Evolutionary conservation across 2,888 invertebrate species (phyloP).

Genomic region (Cryptus viduatorius): DNA sequence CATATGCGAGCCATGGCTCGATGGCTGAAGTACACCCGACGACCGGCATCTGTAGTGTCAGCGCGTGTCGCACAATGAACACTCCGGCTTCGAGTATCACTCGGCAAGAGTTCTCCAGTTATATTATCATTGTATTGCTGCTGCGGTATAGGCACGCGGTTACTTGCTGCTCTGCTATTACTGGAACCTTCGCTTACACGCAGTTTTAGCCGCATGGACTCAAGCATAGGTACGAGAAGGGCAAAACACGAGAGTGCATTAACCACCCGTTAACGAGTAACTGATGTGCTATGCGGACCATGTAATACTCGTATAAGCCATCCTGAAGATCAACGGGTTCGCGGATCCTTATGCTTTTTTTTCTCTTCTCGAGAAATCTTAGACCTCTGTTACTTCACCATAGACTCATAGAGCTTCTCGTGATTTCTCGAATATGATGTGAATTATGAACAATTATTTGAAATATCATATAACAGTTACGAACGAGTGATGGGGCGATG

Average conservation of each 20-base stretch:
- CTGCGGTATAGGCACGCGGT: conserved; percentile 27
- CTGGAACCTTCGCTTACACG: conserved; percentile 58
- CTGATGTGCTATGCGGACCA: conserved; percentile 72
- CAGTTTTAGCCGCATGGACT: conserved; percentile 69
- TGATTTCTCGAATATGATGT: not conserved
- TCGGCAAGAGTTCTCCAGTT: conserved; percentile 73
- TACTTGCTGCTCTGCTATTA: conserved; percentile 44
- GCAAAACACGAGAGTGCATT: conserved; percentile 70
- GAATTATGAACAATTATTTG: too few species aligned
- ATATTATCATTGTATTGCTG: conserved; percentile 74
- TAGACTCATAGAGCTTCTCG: not conserved
- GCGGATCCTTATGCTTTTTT: conserved; percentile 54
- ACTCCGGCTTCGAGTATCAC: conserved; percentile 77
- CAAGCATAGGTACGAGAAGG: conserved; percentile 67
- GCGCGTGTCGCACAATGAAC: conserved; percentile 84
- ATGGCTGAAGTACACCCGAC: conserved; percentile 74
- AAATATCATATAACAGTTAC: too few species aligned
- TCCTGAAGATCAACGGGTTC: conserved; percentile 29
- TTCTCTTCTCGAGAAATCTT: not conserved
- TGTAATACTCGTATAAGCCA: conserved; percentile 23
- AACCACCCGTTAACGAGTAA: conserved; percentile 74
- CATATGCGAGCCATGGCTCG: conserved; percentile 79
- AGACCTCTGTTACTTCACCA: not conserved
- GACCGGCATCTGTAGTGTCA: conserved; percentile 82
- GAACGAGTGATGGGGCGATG: too few species aligned